These are phyloP conservation scores for Fulica atra DNA, from an alignment of 2,113 vertebrate genomes.

Conservation along the genomic window DNA sequence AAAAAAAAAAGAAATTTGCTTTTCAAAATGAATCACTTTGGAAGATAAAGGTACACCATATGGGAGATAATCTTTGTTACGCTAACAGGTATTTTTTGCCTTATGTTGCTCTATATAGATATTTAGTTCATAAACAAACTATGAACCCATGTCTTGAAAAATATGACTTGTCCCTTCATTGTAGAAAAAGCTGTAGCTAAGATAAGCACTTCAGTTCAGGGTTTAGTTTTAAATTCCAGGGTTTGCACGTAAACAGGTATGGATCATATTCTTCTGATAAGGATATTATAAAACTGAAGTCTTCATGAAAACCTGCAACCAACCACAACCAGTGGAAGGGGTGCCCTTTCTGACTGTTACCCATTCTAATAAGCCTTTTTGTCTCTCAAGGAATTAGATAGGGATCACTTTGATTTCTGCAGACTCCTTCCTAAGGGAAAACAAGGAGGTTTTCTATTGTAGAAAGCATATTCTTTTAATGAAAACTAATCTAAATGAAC, in stretches of 20 bases:
- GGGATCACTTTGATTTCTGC: not conserved
- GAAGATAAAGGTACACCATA: not conserved
- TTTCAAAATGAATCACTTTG: not conserved
- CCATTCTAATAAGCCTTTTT: not conserved
- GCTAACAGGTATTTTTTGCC: not conserved
- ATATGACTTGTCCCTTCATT: not conserved
- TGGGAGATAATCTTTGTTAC: not conserved
- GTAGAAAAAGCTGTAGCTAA: not conserved
- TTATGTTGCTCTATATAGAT: not conserved
- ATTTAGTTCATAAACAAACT: not conserved
- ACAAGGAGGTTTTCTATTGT: not conserved
- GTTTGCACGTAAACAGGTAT: not conserved
- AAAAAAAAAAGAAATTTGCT: not conserved
- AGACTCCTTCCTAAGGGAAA: not conserved
- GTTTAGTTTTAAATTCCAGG: not conserved
- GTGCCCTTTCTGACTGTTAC: not conserved
- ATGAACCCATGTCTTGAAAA: not conserved
- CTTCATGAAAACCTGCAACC: not conserved
- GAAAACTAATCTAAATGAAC: not conserved
- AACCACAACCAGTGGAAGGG: rapidly evolving
- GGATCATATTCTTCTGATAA: not conserved
- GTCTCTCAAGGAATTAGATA: not conserved
- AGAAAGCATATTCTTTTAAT: not conserved
- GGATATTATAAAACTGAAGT: not conserved
- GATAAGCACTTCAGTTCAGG: not conserved